Percentiles rank a stretch among this genome's conserved stretches.
Evolutionary conservation across 2,888 invertebrate genomes (phyloP).

Genomic region (Eupeodes latifasciatus): DNA sequence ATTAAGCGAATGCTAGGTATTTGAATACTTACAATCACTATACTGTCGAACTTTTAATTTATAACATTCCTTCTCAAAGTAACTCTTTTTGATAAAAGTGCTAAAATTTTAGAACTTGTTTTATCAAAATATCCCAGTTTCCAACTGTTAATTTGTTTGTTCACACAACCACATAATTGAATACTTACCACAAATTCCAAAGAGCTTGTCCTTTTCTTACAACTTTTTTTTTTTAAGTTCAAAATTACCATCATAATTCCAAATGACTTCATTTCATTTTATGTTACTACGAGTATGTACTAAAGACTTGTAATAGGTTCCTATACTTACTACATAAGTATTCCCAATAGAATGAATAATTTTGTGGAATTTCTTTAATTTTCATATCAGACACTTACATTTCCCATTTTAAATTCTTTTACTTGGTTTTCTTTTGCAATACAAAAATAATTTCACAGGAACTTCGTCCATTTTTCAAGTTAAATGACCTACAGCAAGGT

Average conservation of each 20-base stretch:
- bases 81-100: too few relatives aligned
- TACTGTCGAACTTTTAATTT: too few relatives aligned
- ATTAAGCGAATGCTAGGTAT: too few relatives aligned
- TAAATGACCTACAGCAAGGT: slow-evolving; percentile 55
- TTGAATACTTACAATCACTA: too few relatives aligned
- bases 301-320: too few relatives aligned
- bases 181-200: neutral
- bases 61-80: too few relatives aligned
- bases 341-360: slow-evolving; percentile 61
- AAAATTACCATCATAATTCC: slow-evolving; percentile 31
- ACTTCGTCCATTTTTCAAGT: slow-evolving; percentile 62
- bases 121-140: neutral
- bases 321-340: neutral
- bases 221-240: slow-evolving; percentile 22
- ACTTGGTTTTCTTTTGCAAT: neutral
- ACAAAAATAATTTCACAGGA: slow-evolving; percentile 49
- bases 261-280: slow-evolving; percentile 41
- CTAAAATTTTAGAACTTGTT: neutral
- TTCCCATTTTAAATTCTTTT: neutral
- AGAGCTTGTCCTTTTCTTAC: neutral
- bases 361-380: slow-evolving; percentile 44
- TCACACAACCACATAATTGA: neutral
- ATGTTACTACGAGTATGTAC: neutral
- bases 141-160: neutral
- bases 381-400: slow-evolving; percentile 39